These are phyloP conservation scores for Poecilia velifera DNA, from an alignment of 2,797 vertebrate genomes.

Conservation along the genomic window DNA sequence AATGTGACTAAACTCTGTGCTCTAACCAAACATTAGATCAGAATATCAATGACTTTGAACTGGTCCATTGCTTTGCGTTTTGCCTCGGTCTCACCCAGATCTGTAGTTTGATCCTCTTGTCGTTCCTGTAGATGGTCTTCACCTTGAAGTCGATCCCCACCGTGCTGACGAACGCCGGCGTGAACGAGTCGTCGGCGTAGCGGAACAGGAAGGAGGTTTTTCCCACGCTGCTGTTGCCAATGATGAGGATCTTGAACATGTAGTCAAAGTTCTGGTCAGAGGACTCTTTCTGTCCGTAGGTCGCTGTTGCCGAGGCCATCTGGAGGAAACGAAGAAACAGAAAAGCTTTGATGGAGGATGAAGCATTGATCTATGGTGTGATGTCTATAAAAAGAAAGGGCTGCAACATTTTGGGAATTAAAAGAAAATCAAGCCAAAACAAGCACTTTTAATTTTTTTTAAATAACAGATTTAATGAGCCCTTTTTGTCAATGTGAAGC, in stretches of 20 bases:
- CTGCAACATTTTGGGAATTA: not conserved
- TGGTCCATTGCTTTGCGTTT: not conserved
- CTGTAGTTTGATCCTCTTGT: constrained; percentile 98
- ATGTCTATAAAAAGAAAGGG: not conserved
- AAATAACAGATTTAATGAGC: not conserved
- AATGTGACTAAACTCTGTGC: not conserved
- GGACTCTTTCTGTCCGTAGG: constrained; percentile 96
- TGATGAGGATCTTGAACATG: constrained; percentile 99
- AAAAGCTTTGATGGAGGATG: not conserved
- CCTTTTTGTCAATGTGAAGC: not conserved
- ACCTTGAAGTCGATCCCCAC: constrained; percentile 99
- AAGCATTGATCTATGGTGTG: not conserved
- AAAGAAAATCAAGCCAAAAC: not conserved
- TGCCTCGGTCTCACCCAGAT: constrained; percentile 84
- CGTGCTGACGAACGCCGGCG: constrained; percentile 95
- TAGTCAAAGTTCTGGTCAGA: constrained; percentile 98
- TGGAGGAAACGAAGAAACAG: constrained; percentile 50
- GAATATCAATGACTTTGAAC: not conserved
- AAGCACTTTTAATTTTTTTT: not conserved
- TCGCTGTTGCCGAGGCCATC: constrained; percentile 97
- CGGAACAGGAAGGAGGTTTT: constrained; percentile 98
- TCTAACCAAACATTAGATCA: not conserved
- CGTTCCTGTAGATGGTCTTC: constrained; percentile 98
- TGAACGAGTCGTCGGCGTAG: constrained; percentile 96
- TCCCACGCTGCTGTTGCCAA: constrained; percentile 97